These are phyloP conservation scores for Palythoa heliodiscus DNA, from an alignment of 92 coral and sea anemone genomes.

Conservation along the genomic window DNA sequence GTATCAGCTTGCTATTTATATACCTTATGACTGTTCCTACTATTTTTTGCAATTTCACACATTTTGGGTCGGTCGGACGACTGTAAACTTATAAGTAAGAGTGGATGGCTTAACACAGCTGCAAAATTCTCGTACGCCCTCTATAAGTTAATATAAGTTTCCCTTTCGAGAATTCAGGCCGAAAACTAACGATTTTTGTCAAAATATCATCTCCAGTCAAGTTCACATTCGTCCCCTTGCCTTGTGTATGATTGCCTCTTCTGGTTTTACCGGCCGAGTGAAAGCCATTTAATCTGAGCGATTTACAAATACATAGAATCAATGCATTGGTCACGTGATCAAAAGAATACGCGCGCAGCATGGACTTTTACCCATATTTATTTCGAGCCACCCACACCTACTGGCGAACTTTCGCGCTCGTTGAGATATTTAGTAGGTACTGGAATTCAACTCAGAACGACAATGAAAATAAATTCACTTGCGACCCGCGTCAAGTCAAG, in stretches of 20 bases:
- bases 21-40: no score
- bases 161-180: slow-evolving; percentile 48
- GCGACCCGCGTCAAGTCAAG: slow-evolving; percentile 46
- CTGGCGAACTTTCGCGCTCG: slow-evolving; percentile 38
- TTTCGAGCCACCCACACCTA: slow-evolving; percentile 58
- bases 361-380: slow-evolving; percentile 50
- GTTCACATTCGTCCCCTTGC: slow-evolving; percentile 50
- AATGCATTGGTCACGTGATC: slow-evolving; percentile 53
- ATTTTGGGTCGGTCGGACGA: no score
- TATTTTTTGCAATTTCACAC: no score
- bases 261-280: slow-evolving; percentile 59
- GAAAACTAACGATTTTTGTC: slow-evolving; percentile 58
- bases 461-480: slow-evolving; percentile 37
- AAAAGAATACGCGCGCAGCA: slow-evolving; percentile 57
- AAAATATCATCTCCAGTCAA: slow-evolving; percentile 58
- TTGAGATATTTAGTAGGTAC: slow-evolving; percentile 35
- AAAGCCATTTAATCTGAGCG: slow-evolving; percentile 57
- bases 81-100: no score
- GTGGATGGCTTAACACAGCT: no score
- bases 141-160: no score
- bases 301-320: slow-evolving; percentile 54
- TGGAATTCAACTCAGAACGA: slow-evolving; percentile 37
- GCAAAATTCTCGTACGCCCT: background rate
- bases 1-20: no score
- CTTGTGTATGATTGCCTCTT: slow-evolving; percentile 61